Evolutionary conservation across 92 coral and sea anemone genomes (phyloP).

Genomic region (Bergia sp.): DNA sequence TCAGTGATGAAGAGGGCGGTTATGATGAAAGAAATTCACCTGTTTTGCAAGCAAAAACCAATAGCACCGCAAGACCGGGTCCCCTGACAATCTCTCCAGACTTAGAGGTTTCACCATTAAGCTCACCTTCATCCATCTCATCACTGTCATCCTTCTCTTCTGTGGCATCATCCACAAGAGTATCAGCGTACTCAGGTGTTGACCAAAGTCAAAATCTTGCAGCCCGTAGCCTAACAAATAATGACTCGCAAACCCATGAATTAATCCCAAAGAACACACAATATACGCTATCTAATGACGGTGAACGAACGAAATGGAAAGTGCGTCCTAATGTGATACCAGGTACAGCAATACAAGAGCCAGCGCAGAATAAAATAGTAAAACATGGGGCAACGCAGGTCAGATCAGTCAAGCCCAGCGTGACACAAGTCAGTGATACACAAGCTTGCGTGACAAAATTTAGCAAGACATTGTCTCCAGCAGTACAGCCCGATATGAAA

Average conservation of each 20-base stretch:
- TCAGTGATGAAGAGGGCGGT: constrained; percentile 23
- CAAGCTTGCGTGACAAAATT: background rate
- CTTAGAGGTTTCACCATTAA: constrained; percentile 55
- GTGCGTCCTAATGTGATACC: background rate
- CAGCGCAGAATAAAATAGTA: background rate
- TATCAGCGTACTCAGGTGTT: constrained; percentile 33
- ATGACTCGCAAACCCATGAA: background rate
- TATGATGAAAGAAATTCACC: background rate
- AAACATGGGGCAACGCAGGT: background rate
- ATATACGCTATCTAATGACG: background rate
- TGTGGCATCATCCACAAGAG: constrained; percentile 55
- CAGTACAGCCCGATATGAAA: background rate
- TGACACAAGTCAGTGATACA: background rate
- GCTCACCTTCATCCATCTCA: constrained; percentile 81
- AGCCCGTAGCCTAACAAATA: background rate
- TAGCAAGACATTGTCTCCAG: background rate
- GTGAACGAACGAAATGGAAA: background rate
- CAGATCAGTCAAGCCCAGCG: background rate
- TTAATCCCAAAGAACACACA: background rate
- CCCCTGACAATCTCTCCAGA: background rate
- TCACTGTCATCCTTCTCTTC: constrained; percentile 80
- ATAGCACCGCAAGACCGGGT: background rate
- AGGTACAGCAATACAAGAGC: background rate
- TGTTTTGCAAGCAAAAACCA: background rate
- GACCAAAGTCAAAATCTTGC: background rate